Evolutionary conservation across 2,888 invertebrate species (phyloP).

Genomic region (Heteromurus nitidus): DNA sequence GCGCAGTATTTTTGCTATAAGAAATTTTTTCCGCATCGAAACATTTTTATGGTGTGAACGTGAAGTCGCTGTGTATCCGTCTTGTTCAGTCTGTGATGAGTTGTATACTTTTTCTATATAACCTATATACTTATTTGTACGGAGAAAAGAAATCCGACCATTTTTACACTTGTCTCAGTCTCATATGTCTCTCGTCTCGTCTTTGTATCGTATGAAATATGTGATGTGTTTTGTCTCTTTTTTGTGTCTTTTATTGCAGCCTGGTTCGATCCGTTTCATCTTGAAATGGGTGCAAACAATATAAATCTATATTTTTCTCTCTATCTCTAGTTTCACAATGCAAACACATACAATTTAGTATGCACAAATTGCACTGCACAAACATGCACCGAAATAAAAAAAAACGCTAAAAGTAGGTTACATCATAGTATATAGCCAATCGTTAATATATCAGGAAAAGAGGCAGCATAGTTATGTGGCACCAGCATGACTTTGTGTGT

Average conservation of each 20-base stretch:
- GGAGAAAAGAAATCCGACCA: not conserved
- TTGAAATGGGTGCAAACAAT: slow-evolving; percentile 68
- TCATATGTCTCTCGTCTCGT: slow-evolving; percentile 59
- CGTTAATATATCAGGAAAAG: no score
- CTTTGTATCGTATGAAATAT: slow-evolving; percentile 44
- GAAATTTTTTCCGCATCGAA: no score
- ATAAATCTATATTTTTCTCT: slow-evolving; percentile 38
- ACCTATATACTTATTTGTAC: not conserved
- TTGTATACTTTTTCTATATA: not conserved
- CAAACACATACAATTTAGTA: no score
- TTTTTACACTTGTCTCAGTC: slow-evolving; percentile 26
- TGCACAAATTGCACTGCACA: slow-evolving; percentile 21
- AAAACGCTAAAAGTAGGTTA: no score
- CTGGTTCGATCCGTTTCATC: slow-evolving; percentile 69
- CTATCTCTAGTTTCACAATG: not conserved
- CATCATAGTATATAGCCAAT: no score
- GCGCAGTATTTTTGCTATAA: no score
- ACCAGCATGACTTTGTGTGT: not conserved
- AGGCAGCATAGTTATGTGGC: not conserved
- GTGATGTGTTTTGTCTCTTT: slow-evolving; percentile 60
- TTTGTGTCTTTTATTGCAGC: slow-evolving; percentile 68
- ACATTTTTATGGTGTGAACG: no score
- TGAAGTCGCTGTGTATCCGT: no score
- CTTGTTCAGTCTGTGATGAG: slow-evolving; percentile 12
- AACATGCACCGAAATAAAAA: not conserved